phyloP scores from a whole-genome alignment of 2,797 vertebrate genomes.

The Cygnus olor region DNA sequence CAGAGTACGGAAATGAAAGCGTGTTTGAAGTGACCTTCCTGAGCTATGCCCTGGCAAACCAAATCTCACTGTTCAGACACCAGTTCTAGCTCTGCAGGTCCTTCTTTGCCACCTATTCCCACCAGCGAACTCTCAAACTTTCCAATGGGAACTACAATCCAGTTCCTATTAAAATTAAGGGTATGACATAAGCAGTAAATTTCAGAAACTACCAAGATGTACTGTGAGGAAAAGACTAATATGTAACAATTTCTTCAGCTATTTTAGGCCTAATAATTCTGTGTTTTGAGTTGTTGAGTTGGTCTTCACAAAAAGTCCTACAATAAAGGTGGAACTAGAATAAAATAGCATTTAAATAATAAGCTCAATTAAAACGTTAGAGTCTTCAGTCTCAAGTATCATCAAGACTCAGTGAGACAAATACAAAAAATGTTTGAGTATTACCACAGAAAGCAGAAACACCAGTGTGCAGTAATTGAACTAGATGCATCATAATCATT shows the following conservation, averaged over 20 bases:
- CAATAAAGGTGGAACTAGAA: neutral
- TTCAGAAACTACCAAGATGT: neutral
- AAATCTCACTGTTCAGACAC: neutral
- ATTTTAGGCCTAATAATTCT: neutral
- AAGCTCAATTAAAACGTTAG: neutral
- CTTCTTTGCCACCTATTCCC: neutral
- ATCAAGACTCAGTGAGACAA: neutral
- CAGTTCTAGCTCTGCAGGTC: neutral
- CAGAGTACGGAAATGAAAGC: rapidly evolving
- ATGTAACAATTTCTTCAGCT: neutral
- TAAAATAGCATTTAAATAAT: neutral
- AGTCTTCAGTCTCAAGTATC: neutral
- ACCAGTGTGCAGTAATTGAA: neutral
- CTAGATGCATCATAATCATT: neutral
- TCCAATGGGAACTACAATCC: neutral
- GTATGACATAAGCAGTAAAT: neutral
- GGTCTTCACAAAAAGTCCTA: neutral
- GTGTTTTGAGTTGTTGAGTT: neutral
- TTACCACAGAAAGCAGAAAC: neutral
- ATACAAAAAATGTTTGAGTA: neutral
- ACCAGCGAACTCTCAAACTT: neutral
- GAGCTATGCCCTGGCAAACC: neutral
- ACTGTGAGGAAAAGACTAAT: neutral
- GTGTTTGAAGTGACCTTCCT: neutral
- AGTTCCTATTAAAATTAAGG: neutral